Conservation (phyloP, 2,113 vertebrate genomes). For the Narcine bancroftii region DNA sequence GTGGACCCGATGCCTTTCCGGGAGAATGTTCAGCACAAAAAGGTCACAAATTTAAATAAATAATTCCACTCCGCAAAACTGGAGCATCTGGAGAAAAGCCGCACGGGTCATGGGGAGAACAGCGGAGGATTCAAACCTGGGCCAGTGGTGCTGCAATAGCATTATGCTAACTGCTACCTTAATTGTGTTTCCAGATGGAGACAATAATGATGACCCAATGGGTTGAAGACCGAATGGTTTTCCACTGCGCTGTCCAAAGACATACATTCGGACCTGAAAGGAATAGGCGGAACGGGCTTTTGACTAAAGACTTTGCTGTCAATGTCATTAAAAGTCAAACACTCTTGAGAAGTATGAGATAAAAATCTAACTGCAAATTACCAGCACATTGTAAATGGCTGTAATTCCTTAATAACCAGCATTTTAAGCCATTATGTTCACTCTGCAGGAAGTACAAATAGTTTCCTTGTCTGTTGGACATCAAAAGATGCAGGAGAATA, state of each 20-base stretch:
- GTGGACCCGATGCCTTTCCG: not conserved
- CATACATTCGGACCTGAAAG: not conserved
- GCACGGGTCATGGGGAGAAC: too few species aligned
- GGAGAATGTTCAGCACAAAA: not conserved
- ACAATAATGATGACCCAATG: not conserved
- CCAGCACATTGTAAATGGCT: not conserved
- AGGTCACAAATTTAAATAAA: not conserved
- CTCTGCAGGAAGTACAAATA: slow-evolving; percentile 27
- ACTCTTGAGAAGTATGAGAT: not conserved
- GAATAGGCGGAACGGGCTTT: not conserved
- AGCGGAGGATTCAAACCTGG: too few species aligned
- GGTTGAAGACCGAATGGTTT: not conserved
- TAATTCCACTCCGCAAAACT: too few species aligned
- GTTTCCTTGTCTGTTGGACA: slow-evolving; percentile 5
- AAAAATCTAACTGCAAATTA: slow-evolving; percentile 17
- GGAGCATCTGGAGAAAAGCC: too few species aligned
- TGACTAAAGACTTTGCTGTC: not conserved
- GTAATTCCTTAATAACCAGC: slow-evolving; percentile 11
- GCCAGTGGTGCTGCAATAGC: too few species aligned
- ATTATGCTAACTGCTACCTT: too few species aligned
- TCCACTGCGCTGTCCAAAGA: not conserved
- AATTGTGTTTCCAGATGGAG: not conserved
- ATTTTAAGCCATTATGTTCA: slow-evolving; percentile 29
- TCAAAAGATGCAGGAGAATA: slow-evolving; percentile 11
- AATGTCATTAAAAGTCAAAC: not conserved